Percentiles rank a stretch among this genome's conserved stretches.
These are phyloP conservation scores for Mormyrus hasselquistii DNA, from an alignment of 2,797 vertebrate genomes.

Conservation along the genomic window DNA sequence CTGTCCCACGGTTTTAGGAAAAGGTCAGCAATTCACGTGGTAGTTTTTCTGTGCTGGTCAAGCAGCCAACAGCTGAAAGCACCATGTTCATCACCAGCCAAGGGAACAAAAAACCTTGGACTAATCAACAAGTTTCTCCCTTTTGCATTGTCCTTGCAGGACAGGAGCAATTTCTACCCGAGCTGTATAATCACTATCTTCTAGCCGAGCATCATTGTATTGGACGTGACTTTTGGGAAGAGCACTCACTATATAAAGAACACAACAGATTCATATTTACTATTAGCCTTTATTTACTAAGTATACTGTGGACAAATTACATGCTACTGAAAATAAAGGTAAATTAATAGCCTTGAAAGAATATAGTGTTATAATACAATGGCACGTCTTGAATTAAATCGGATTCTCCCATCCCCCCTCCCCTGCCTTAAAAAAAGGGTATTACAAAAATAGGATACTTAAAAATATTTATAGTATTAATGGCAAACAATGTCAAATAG, in stretches of 20 bases:
- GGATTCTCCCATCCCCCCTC: conserved; percentile 65
- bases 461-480: conserved; percentile 38
- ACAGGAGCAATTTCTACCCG: neutral
- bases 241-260: neutral
- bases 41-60: neutral
- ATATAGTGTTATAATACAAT: conserved; percentile 98
- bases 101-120: neutral
- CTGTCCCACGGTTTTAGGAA: neutral
- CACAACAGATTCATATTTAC: conserved; percentile 48
- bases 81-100: neutral
- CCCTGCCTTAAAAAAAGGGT: conserved; percentile 62
- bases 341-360: conserved; percentile 82
- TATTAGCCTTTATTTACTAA: conserved; percentile 91
- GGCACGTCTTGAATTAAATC: conserved; percentile 75
- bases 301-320: conserved; percentile 91
- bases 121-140: neutral
- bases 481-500: neutral
- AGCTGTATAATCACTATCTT: neutral
- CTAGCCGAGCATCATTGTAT: neutral
- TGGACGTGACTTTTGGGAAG: neutral
- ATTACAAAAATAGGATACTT: conserved; percentile 61
- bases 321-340: conserved; percentile 88
- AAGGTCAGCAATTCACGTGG: neutral
- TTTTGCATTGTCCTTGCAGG: neutral
- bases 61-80: neutral